Base-by-base conservation (phyloP, 2,113 vertebrate species). In the Corythaixoides concolor region DNA sequence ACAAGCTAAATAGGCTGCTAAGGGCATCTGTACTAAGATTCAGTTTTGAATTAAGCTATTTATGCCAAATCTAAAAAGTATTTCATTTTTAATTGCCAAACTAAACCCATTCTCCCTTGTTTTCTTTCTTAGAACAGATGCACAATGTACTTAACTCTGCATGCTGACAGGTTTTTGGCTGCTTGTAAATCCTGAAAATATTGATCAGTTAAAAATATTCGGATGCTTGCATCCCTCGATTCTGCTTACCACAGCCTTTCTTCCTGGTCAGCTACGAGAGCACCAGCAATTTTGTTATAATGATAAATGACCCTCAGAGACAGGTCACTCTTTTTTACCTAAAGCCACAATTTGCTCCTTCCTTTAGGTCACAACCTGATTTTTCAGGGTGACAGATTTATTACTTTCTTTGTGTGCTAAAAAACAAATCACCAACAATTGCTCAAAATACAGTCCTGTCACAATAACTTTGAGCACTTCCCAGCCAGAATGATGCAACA, bases 321-420 rank as follows among this genome's bases (percentile, higher is more conserved):
- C 98, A 98, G 99, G 99, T 98, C 98, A 98, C 98, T 98, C 98
- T 98, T 98, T 98, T 98, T 97, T 97, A 98, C 97, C 97, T 98
- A 98, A 99, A 99, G 98, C 98, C 98, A 99, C 98, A 99, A 99
- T 99, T 99, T 98, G 98, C 98, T 98, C 98, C 98, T 98, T 98
- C 97, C 92, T 76, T 97, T 97, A 98, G 98, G 97, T 98, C 97
- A 97, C 97, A 98, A 98, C 98, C 98, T 96, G 98, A 98, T 98
- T 98, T 98, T 97, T 97, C 98, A 97, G 97, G 97, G 97, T 98
- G 99, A 99, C 99, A 99, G 99, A 99, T 99, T 99, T 99, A 99
- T 98, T 96, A 98, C 97, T 97, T 97, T 98, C 98, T 98, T 97
- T 97, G 97, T 95, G 97, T 98, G 97, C 98, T 98, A 98, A 98